These are phyloP conservation scores for Solenopsis fugax DNA, from an alignment of 1,140 invertebrate genomes.

Conservation along the genomic window DNA sequence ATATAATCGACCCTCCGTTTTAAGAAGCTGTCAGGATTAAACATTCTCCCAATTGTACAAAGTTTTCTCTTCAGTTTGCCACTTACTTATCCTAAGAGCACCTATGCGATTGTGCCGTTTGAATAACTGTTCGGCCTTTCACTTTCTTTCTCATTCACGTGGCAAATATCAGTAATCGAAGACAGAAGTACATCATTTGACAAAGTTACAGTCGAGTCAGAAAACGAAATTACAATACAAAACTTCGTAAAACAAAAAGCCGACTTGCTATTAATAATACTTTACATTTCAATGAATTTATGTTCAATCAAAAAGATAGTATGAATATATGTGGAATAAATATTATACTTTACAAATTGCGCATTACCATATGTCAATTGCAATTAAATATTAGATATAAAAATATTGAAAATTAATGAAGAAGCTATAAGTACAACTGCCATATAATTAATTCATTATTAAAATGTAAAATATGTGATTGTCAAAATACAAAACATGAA, in stretches of 20 bases:
- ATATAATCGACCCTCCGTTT: not conserved
- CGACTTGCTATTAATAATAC: not conserved
- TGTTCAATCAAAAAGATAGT: not conserved
- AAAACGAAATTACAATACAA: not conserved
- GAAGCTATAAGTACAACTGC: constrained; percentile 30
- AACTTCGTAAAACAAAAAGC: not conserved
- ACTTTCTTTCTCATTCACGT: constrained; percentile 1
- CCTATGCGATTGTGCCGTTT: not conserved
- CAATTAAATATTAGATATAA: constrained; percentile 52
- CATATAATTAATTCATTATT: constrained; percentile 47
- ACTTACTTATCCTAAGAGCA: not conserved
- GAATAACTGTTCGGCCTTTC: not conserved
- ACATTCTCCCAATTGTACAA: not conserved
- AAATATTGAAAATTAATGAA: constrained; percentile 45
- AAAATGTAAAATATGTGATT: constrained; percentile 55
- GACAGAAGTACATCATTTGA: constrained; percentile 16
- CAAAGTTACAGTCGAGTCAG: not conserved
- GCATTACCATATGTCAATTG: not conserved
- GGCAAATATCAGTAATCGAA: not conserved
- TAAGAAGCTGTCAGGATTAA: not conserved
- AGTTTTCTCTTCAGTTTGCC: not conserved
- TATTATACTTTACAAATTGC: constrained; percentile 19
- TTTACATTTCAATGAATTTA: constrained; percentile 10
- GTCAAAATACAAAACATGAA: constrained; percentile 62
- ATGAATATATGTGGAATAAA: not conserved